Evolutionary conservation across 2,888 invertebrate genomes (phyloP).

Genomic region (Drosophila mettleri): DNA sequence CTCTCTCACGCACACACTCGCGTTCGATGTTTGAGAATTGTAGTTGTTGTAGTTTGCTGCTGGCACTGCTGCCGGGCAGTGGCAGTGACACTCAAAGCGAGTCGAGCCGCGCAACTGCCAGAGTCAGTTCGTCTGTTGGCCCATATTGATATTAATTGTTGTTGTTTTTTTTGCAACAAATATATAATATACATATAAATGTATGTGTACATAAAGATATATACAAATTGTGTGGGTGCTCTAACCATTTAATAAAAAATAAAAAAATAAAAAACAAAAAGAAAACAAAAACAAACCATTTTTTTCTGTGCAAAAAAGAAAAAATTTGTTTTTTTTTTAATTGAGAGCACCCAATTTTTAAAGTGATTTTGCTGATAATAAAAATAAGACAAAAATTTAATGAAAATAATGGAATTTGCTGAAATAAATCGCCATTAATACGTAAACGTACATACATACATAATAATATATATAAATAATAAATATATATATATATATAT

Average conservation of each 20-base stretch:
- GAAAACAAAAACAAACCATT: constrained; percentile 31
- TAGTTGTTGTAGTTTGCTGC: constrained; percentile 30
- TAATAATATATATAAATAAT: constrained; percentile 16
- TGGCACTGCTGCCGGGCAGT: constrained; percentile 47
- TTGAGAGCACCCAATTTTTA: constrained; percentile 55
- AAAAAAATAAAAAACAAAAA: constrained; percentile 43
- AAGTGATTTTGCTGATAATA: constrained; percentile 63
- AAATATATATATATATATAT: constrained; percentile 15
- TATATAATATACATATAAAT: constrained; percentile 5
- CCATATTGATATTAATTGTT: constrained; percentile 64
- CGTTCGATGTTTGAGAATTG: constrained; percentile 3
- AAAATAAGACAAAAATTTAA: constrained; percentile 41
- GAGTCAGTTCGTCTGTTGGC: constrained; percentile 61
- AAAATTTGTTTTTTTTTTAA: constrained; percentile 21
- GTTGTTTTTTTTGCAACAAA: constrained; percentile 34
- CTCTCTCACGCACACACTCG: constrained; percentile 10
- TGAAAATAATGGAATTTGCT: constrained; percentile 48
- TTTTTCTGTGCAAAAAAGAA: constrained; percentile 55
- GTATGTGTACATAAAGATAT: neutral
- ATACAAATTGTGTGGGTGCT: constrained; percentile 53
- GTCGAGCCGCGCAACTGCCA: constrained; percentile 42
- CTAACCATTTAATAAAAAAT: constrained; percentile 47
- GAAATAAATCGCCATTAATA: constrained; percentile 46
- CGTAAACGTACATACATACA: neutral
- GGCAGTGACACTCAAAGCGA: constrained; percentile 77